These are phyloP conservation scores for Melanostigma gelatinosum DNA, from an alignment of 2,113 vertebrate genomes.

Conservation along the genomic window DNA sequence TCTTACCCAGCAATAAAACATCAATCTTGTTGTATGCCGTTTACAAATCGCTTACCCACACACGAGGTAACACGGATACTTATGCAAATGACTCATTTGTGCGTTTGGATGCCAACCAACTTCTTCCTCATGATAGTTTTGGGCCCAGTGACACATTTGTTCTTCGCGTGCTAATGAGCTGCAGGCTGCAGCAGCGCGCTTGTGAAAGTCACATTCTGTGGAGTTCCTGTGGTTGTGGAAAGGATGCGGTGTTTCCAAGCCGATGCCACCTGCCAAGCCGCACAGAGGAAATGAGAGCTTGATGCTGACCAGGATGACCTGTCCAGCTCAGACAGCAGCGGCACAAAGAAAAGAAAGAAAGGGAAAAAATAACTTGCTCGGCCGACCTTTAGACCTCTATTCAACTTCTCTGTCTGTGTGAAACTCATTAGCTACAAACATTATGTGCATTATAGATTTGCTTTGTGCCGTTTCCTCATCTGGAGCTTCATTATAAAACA, in stretches of 20 bases:
- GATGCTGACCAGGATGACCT: constrained; percentile 62
- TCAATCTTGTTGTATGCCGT: neutral
- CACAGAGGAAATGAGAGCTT: constrained; percentile 71
- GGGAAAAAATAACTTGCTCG: neutral
- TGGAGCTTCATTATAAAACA: constrained; percentile 26
- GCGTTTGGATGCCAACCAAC: neutral
- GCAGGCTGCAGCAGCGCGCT: constrained; percentile 25
- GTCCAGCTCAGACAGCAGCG: constrained; percentile 19
- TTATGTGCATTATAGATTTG: constrained; percentile 13
- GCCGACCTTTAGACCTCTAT: constrained; percentile 4
- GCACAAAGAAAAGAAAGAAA: neutral
- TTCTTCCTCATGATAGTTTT: neutral
- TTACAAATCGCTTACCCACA: neutral
- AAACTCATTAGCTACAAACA: constrained; percentile 14
- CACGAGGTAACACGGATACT: neutral
- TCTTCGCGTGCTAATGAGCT: neutral
- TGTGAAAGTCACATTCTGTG: constrained; percentile 55
- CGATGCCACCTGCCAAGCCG: constrained; percentile 76
- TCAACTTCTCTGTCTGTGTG: neutral
- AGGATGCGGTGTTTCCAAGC: constrained; percentile 56
- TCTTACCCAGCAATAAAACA: neutral
- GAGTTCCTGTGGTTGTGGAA: constrained; percentile 71
- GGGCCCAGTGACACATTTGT: constrained; percentile 13
- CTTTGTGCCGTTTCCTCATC: constrained; percentile 7
- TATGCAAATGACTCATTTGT: neutral